Percentiles rank a stretch among this genome's conserved stretches.
Evolutionary conservation across 2,888 invertebrate species (phyloP).

Genomic region (Pachliopta kotzebuea): DNA sequence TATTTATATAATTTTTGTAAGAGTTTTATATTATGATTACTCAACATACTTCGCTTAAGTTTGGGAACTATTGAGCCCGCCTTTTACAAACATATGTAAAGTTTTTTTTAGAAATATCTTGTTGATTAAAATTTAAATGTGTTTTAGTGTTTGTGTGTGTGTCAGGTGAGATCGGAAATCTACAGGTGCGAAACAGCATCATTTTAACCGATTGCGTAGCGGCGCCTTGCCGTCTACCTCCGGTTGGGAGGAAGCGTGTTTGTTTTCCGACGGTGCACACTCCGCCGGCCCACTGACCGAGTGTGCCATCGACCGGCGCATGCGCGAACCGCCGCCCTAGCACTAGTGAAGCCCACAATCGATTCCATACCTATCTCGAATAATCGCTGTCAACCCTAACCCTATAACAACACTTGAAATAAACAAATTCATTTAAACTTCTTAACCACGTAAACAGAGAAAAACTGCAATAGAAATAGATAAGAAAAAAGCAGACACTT

Average conservation of each 20-base stretch:
- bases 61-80: too few relatives aligned
- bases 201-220: slow-evolving; percentile 47
- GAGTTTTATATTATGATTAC: too few relatives aligned
- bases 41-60: too few relatives aligned
- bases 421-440: not conserved
- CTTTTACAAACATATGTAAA: too few relatives aligned
- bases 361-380: slow-evolving; percentile 2
- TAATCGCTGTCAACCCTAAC: not conserved
- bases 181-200: slow-evolving; percentile 64
- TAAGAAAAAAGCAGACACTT: too few relatives aligned
- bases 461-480: too few relatives aligned
- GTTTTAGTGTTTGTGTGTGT: slow-evolving; percentile 9
- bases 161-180: slow-evolving; percentile 34
- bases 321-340: slow-evolving; percentile 46
- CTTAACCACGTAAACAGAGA: too few relatives aligned
- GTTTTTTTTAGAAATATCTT: too few relatives aligned
- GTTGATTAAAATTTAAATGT: too few relatives aligned
- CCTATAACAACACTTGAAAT: slow-evolving; percentile 1
- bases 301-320: slow-evolving; percentile 75
- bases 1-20: too few relatives aligned
- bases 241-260: slow-evolving; percentile 65
- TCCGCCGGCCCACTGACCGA: slow-evolving; percentile 75
- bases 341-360: slow-evolving; percentile 26
- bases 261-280: slow-evolving; percentile 64
- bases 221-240: slow-evolving; percentile 72